Conservation (phyloP, 2,113 vertebrate species). For the Gila orcuttii region DNA sequence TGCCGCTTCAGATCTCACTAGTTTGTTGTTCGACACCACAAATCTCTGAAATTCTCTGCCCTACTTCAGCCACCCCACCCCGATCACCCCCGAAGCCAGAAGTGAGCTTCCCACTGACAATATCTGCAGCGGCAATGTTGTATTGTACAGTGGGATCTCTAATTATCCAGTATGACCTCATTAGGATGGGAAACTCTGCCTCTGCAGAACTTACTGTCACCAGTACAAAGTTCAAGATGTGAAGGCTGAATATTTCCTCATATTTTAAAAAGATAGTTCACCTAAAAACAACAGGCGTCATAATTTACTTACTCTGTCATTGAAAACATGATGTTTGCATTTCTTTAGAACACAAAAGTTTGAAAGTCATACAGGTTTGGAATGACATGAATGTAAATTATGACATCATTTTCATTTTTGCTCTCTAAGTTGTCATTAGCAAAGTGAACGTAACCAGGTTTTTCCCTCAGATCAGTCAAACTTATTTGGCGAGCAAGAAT, state of each 20-base stretch:
- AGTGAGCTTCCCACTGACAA: not conserved
- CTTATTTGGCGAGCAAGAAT: not conserved
- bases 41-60: not conserved
- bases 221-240: not conserved
- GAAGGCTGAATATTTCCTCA: not conserved
- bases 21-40: constrained; percentile 28
- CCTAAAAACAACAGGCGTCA: not conserved
- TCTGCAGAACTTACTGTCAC: not conserved
- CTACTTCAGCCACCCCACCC: not conserved
- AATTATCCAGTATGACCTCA: not conserved
- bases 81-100: not conserved
- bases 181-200: not conserved
- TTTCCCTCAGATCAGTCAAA: not conserved
- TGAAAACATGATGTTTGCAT: not conserved
- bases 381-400: too few relatives aligned
- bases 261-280: not conserved
- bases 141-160: not conserved
- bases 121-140: not conserved
- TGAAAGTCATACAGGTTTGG: not conserved
- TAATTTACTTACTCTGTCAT: not conserved
- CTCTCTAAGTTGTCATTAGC: too few relatives aligned
- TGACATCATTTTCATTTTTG: too few relatives aligned
- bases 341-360: not conserved
- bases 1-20: not conserved
- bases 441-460: too few relatives aligned